Conservation (phyloP, 2,113 vertebrate species). For the Colinus virginianus region DNA sequence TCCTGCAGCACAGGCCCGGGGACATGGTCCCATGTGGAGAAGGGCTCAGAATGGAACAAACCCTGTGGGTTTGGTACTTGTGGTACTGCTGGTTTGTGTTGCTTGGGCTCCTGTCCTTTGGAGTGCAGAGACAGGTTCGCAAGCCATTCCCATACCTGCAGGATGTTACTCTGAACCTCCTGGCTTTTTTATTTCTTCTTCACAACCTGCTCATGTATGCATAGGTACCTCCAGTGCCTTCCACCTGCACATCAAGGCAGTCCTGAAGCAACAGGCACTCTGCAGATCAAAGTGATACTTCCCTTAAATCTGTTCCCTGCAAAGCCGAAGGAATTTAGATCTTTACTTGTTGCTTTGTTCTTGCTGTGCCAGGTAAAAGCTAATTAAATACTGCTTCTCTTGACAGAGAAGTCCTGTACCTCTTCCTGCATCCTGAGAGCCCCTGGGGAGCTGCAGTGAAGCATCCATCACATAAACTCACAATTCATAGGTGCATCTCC, state of each 20-base stretch:
- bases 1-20: fast-evolving
- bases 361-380: background rate
- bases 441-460: background rate
- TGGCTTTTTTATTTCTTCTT: background rate
- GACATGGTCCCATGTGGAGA: fast-evolving
- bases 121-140: background rate
- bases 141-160: background rate
- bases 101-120: background rate
- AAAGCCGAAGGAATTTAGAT: conserved; percentile 26
- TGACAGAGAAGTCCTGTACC: background rate
- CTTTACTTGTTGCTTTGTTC: conserved; percentile 16
- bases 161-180: background rate
- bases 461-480: background rate
- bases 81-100: background rate
- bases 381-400: background rate
- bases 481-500: background rate
- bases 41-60: background rate
- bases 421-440: background rate
- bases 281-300: background rate
- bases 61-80: too few species aligned
- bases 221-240: fast-evolving
- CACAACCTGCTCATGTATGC: fast-evolving
- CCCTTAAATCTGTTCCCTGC: background rate
- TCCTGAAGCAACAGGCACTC: background rate
- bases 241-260: background rate